Conservation (phyloP, 2,797 vertebrate species). For the Antennarius maculatus region DNA sequence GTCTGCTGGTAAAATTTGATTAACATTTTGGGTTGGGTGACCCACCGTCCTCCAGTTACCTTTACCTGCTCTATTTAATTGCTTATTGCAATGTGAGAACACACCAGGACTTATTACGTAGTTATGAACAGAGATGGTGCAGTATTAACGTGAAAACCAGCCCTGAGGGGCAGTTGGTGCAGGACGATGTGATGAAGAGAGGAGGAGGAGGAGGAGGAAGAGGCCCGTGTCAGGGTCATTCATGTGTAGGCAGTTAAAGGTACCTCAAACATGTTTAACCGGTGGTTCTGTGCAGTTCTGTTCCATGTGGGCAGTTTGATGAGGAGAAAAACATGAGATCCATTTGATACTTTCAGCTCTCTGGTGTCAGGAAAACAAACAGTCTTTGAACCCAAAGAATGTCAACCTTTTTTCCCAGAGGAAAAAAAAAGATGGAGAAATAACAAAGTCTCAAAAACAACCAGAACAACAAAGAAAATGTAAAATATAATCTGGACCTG, state of each 20-base stretch:
- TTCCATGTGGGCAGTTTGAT: constrained; percentile 43
- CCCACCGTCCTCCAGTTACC: too few relatives aligned
- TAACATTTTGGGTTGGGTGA: too few relatives aligned
- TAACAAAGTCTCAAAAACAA: constrained; percentile 25
- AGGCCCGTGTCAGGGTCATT: constrained; percentile 44
- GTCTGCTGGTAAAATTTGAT: too few relatives aligned
- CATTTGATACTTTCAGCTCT: constrained; percentile 28
- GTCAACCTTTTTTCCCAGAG: constrained; percentile 6
- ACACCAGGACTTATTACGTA: constrained; percentile 22
- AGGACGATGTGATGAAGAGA: constrained; percentile 36
- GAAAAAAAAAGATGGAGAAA: constrained; percentile 11
- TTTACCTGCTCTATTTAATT: constrained; percentile 10
- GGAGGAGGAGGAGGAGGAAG: constrained; percentile 34
- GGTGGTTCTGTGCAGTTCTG: constrained; percentile 18
- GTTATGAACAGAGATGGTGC: constrained; percentile 33
- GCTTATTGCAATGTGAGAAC: constrained; percentile 14
- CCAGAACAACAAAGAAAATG: constrained; percentile 16
- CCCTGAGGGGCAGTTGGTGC: constrained; percentile 35
- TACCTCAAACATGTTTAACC: constrained; percentile 49
- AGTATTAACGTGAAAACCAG: constrained; percentile 48
- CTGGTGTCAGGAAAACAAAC: constrained; percentile 30
- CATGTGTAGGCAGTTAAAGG: constrained; percentile 48
- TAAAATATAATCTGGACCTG: not conserved
- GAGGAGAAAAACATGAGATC: constrained; percentile 18
- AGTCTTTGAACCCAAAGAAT: constrained; percentile 27